Percentiles rank a stretch among this genome's conserved stretches.
phyloP scores from a whole-genome alignment of 2,113 vertebrate species.

The Channa argus region DNA sequence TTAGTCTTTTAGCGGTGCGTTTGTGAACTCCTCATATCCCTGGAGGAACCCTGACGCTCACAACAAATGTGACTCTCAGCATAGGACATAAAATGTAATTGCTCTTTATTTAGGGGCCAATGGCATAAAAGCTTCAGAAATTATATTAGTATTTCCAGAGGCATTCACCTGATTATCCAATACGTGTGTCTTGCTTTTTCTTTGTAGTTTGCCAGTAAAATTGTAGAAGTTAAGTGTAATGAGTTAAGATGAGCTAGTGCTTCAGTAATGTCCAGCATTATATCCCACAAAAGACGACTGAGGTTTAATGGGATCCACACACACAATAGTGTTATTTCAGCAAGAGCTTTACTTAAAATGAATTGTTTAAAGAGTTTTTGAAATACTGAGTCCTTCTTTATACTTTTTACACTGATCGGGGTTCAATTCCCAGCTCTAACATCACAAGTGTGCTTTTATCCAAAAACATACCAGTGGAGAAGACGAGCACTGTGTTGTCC shows the following conservation, averaged over 20 bases:
- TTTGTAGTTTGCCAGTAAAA: too few relatives aligned
- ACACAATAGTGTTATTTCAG: not conserved
- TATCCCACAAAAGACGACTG: too few relatives aligned
- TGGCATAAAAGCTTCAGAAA: slow-evolving; percentile 14
- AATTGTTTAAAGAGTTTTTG: too few relatives aligned
- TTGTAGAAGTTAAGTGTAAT: too few relatives aligned
- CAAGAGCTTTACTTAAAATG: not conserved
- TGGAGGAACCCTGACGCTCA: not conserved
- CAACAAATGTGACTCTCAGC: not conserved
- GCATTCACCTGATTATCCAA: too few relatives aligned
- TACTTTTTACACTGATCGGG: not conserved
- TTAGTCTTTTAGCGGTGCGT: too few relatives aligned
- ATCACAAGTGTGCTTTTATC: not conserved
- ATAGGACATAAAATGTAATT: slow-evolving; percentile 7
- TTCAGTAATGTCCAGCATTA: too few relatives aligned
- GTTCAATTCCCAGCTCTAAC: not conserved
- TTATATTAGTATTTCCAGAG: not conserved
- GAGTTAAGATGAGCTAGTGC: too few relatives aligned
- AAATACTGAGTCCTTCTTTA: not conserved
- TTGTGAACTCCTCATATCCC: slow-evolving; percentile 7
- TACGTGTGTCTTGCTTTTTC: too few relatives aligned
- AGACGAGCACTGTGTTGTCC: slow-evolving; percentile 92
- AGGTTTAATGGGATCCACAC: too few relatives aligned
- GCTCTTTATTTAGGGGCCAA: not conserved
- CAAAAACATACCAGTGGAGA: slow-evolving; percentile 91